phyloP scores from a whole-genome alignment of 2,888 invertebrate species.

The Biston betularia region DNA sequence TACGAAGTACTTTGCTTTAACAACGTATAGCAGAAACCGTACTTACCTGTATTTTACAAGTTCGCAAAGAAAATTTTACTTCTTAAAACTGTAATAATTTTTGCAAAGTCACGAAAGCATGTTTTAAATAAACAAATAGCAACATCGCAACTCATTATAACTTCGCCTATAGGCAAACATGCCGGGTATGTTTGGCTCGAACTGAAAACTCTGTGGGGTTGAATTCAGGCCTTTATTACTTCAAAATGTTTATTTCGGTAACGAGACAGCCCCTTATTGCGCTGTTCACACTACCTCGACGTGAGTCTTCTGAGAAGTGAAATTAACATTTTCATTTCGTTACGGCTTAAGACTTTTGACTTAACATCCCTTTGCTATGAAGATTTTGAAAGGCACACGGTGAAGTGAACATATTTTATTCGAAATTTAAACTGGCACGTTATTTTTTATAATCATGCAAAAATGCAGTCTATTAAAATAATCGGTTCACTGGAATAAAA shows the following conservation, averaged over 20 bases:
- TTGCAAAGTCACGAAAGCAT: constrained; percentile 58
- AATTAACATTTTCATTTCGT: constrained; percentile 40
- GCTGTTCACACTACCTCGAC: constrained; percentile 45
- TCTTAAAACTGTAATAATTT: constrained; percentile 53
- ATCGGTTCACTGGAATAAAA: too few species aligned
- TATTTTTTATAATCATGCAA: background rate
- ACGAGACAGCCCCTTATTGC: constrained; percentile 45
- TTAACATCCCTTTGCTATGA: constrained; percentile 24
- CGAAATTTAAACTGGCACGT: background rate
- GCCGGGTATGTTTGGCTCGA: constrained; percentile 47
- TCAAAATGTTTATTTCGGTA: constrained; percentile 47
- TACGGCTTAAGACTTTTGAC: constrained; percentile 33
- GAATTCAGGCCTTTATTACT: constrained; percentile 51
- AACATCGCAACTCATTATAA: constrained; percentile 67
- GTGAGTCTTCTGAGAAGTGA: constrained; percentile 35
- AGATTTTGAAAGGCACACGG: background rate
- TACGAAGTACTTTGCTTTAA: constrained; percentile 21
- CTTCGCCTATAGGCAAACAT: constrained; percentile 57
- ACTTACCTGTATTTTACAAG: constrained; percentile 25
- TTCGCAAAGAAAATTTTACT: constrained; percentile 24
- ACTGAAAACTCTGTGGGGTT: constrained; percentile 47
- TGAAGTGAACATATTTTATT: constrained; percentile 2
- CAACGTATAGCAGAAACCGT: constrained; percentile 18
- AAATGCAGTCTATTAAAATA: too few species aligned
- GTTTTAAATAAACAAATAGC: constrained; percentile 53